These are phyloP conservation scores for Myrmophylax atrothorax DNA, from an alignment of 2,113 vertebrate genomes.

Conservation along the genomic window DNA sequence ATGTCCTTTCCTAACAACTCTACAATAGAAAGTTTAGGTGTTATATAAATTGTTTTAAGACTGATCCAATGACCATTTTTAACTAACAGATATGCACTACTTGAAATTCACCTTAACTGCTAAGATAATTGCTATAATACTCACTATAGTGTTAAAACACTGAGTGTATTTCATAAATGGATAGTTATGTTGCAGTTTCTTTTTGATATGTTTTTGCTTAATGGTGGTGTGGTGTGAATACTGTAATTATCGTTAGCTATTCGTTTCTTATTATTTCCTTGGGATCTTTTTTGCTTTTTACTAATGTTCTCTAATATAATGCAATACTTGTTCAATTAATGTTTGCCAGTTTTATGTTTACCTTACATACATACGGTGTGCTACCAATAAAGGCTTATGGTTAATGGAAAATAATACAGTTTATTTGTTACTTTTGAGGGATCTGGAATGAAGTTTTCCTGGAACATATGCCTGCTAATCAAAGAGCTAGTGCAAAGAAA, in stretches of 20 bases:
- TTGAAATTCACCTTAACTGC: not conserved
- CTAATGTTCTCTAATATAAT: not conserved
- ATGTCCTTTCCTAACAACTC: not conserved
- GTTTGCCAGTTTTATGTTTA: not conserved
- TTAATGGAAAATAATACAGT: not conserved
- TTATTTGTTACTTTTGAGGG: not conserved
- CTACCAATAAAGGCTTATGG: not conserved
- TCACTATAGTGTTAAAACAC: not conserved
- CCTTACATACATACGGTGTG: not conserved
- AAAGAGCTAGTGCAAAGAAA: not conserved
- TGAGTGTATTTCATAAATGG: not conserved
- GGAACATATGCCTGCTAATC: not conserved
- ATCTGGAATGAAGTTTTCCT: not conserved
- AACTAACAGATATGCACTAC: not conserved
- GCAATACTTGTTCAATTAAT: not conserved
- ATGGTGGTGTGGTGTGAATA: not conserved
- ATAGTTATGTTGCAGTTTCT: not conserved
- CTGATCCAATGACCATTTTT: not conserved
- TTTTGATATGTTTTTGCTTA: not conserved
- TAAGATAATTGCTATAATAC: not conserved
- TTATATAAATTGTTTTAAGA: not conserved
- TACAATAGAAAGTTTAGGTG: not conserved
- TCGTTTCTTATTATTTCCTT: not conserved
- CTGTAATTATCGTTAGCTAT: slow-evolving; percentile 12
- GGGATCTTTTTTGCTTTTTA: not conserved